A percentile compares a stretch with the other conserved stretches of the same genome.
phyloP scores from a whole-genome alignment of 1,140 invertebrate species.

The Mercenaria mercenaria region DNA sequence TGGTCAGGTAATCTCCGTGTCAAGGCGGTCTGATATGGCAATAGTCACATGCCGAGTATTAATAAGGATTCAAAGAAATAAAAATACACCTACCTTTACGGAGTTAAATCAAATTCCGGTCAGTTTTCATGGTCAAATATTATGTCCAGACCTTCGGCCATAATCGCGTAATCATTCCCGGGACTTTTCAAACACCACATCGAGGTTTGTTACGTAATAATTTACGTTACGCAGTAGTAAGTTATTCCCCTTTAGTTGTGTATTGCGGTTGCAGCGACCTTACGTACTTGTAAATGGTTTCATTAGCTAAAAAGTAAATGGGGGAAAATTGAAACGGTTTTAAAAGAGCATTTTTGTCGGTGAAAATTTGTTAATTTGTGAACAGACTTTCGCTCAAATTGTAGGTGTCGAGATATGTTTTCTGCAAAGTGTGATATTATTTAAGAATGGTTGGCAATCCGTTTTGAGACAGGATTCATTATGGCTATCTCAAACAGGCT shows the following conservation, averaged over 20 bases:
- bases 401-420: too few relatives aligned
- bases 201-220: constrained; percentile 67
- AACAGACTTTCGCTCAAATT: too few relatives aligned
- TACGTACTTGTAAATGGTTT: not conserved
- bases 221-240: constrained; percentile 58
- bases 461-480: too few relatives aligned
- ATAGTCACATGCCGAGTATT: not conserved
- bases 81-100: constrained; percentile 14
- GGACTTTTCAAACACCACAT: constrained; percentile 62
- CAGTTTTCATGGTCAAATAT: constrained; percentile 56
- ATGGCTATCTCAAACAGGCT: too few relatives aligned
- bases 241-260: constrained; percentile 54
- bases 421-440: too few relatives aligned
- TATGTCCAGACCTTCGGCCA: constrained; percentile 40
- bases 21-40: not conserved
- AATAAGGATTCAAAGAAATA: not conserved
- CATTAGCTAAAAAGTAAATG: too few relatives aligned
- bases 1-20: constrained; percentile 48
- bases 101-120: not conserved
- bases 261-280: too few relatives aligned
- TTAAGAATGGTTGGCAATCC: too few relatives aligned
- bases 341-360: too few relatives aligned
- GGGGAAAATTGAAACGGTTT: too few relatives aligned
- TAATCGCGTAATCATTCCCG: constrained; percentile 63
- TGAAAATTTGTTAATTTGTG: too few relatives aligned